These are phyloP conservation scores for Phylloscopus collybita DNA, from an alignment of 2,797 vertebrate species.

Conservation along the genomic window DNA sequence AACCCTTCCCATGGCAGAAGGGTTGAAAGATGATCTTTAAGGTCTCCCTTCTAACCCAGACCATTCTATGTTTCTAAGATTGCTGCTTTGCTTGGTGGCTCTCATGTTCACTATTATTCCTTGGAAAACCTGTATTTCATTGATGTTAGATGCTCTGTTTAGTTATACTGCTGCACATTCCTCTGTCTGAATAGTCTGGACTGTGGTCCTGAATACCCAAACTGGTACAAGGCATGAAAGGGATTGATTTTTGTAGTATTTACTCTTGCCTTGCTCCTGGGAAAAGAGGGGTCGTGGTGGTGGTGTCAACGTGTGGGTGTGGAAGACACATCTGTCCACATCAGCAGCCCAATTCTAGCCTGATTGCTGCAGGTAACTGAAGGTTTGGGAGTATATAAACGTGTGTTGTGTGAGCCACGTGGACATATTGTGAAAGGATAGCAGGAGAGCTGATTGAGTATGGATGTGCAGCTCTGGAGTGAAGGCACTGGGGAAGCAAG, in stretches of 20 bases:
- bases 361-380: too few relatives aligned
- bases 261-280: not conserved
- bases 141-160: not conserved
- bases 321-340: not conserved
- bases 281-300: accelerated
- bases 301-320: accelerated
- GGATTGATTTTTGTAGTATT: not conserved
- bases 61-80: not conserved
- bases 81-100: not conserved
- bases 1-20: not conserved
- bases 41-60: not conserved
- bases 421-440: accelerated
- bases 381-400: not conserved
- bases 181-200: accelerated
- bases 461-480: not conserved
- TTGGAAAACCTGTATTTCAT: not conserved
- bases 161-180: not conserved
- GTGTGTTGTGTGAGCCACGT: accelerated
- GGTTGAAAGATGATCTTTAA: not conserved
- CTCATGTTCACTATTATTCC: accelerated
- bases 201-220: not conserved
- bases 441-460: accelerated
- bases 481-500: not conserved
- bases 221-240: not conserved
- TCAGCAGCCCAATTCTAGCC: not conserved